phyloP scores from a whole-genome alignment of 2,888 invertebrate species.

The Himalopsyche kuldschensis region DNA sequence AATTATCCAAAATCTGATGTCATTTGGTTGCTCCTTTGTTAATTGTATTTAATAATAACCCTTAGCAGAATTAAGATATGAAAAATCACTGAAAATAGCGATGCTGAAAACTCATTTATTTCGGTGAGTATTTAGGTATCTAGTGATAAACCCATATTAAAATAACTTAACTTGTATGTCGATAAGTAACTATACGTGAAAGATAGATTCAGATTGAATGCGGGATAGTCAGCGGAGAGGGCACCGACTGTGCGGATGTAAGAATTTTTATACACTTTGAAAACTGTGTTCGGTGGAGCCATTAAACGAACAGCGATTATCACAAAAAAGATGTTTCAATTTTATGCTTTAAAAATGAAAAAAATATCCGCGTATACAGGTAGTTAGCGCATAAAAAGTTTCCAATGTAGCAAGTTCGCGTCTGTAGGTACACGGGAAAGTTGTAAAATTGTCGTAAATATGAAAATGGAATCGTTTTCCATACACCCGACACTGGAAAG shows the following conservation, averaged over 20 bases:
- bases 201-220: neutral
- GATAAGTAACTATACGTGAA: neutral
- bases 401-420: conserved; percentile 35
- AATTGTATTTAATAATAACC: too few relatives aligned
- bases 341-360: conserved; percentile 26
- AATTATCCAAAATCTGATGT: too few relatives aligned
- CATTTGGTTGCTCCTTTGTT: too few relatives aligned
- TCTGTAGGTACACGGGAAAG: conserved; percentile 33
- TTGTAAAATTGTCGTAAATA: conserved; percentile 41
- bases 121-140: too few relatives aligned
- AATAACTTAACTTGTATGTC: too few relatives aligned
- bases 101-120: too few relatives aligned
- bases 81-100: too few relatives aligned
- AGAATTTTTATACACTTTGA: neutral
- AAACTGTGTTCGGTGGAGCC: neutral
- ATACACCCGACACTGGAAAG: conserved; percentile 16
- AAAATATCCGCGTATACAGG: conserved; percentile 14
- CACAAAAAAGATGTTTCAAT: conserved; percentile 32
- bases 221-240: neutral
- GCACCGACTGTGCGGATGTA: neutral
- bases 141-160: too few relatives aligned
- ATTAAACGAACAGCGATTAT: conserved; percentile 24
- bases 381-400: conserved; percentile 35
- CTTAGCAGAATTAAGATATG: too few relatives aligned
- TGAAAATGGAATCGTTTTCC: conserved; percentile 40